phyloP scores from a whole-genome alignment of 2,113 vertebrate genomes.

The Heterotis niloticus region DNA sequence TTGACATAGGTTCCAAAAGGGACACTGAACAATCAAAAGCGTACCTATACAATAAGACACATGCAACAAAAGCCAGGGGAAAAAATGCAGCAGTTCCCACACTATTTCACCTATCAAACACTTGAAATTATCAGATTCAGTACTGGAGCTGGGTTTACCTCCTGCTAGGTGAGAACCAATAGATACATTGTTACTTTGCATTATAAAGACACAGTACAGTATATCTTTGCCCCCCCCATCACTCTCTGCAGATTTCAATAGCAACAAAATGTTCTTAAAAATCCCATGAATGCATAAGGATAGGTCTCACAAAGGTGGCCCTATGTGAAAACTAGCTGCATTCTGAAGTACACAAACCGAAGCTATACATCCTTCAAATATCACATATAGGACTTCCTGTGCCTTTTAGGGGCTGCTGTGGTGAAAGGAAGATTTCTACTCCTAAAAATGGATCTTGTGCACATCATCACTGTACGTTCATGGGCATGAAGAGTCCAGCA shows the following conservation, averaged over 20 bases:
- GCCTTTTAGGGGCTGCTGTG: too few relatives aligned
- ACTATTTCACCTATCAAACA: conserved; percentile 75
- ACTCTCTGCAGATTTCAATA: neutral
- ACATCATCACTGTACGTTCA: neutral
- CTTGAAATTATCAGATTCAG: conserved; percentile 52
- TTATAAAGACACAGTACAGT: conserved; percentile 49
- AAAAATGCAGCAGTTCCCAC: conserved; percentile 55
- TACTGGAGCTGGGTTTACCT: conserved; percentile 55
- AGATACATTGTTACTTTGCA: conserved; percentile 45
- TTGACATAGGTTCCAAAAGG: conserved; percentile 25
- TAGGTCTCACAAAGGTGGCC: neutral
- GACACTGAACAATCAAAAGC: conserved; percentile 29
- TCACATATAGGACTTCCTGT: too few relatives aligned
- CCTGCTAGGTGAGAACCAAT: conserved; percentile 58
- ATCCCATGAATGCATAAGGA: conserved; percentile 18
- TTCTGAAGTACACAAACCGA: neutral
- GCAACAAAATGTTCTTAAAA: conserved; percentile 11
- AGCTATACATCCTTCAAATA: neutral
- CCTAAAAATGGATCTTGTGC: too few relatives aligned
- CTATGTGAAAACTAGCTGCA: neutral
- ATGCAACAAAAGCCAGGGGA: conserved; percentile 7
- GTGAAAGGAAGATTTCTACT: too few relatives aligned
- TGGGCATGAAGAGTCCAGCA: neutral
- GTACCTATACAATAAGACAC: conserved; percentile 29
- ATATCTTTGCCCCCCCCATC: conserved; percentile 36